Base-by-base conservation (phyloP, 2,797 vertebrate genomes). In the Acanthurus tractus region DNA sequence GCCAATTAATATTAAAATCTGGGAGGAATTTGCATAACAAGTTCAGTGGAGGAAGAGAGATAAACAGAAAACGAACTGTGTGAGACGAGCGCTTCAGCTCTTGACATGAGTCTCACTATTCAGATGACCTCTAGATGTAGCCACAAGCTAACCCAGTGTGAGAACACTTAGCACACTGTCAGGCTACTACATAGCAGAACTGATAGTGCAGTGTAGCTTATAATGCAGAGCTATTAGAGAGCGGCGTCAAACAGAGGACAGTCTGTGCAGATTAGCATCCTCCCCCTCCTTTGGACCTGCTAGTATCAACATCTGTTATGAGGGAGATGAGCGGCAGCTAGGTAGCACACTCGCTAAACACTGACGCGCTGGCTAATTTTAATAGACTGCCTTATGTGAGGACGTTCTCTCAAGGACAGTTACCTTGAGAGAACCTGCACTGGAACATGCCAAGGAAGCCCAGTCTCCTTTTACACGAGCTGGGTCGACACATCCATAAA, bases 291-390 rank as follows among this genome's bases (percentile, higher is more conserved):
- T 50, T 82, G 59, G 68, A 76, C 54, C 56, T 9, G 1, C 10
- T 42, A 50, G 65, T 74, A 62, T 82, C 77, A 83, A 84, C 89
- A 91, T 91, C 83, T 88, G 88, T 86, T 70, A 64, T n/a, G 68
- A 70, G 76, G 40, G 64, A 88, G 79, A 83, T 34, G 72, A 68
- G 46, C 36, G 42, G 67, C 68, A 63, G 76, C 42, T 11, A 71
- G 78, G 64, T 66, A 70, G 53, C 52, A 57, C 63, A 34, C 29
- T 34, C 5, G 23, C 20, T 5, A 17, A 53, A 76, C 46, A 22
- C 63, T 10, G 63, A 59, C 23, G 29, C 3, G 1, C 52, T 3
- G 54, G 75, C 55, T 66, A 74, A 79, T 81, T 74, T 66, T 59
- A 79, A 87, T 46, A 54, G 29, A n/a, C 22, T 20, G 2, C 45